Evolutionary conservation across 1,140 invertebrate genomes (phyloP).

Genomic region (Muscidifurax raptorellus): DNA sequence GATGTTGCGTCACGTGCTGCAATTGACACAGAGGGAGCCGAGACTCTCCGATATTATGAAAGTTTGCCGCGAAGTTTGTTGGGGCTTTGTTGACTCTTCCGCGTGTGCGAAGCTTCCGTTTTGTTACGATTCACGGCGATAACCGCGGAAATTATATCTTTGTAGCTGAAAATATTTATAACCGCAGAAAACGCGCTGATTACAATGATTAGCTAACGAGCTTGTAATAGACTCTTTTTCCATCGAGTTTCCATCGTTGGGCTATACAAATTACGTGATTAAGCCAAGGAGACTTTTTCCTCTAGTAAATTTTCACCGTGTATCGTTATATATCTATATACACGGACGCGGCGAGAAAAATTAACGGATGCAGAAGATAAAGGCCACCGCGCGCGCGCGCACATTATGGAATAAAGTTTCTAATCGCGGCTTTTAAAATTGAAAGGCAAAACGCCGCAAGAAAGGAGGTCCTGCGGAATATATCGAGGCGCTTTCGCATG

Average conservation of each 20-base stretch:
- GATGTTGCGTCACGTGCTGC: not conserved
- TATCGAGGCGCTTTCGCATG: not conserved
- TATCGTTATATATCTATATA: not conserved
- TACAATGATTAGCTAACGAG: too few species aligned
- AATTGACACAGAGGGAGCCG: not conserved
- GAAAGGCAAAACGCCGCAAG: not conserved
- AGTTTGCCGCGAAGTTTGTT: not conserved
- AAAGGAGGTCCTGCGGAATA: not conserved
- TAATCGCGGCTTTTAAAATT: conserved; percentile 20
- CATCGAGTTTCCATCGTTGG: too few species aligned
- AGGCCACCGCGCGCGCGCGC: not conserved
- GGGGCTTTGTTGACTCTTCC: not conserved
- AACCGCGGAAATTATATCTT: too few species aligned
- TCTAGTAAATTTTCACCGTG: not conserved
- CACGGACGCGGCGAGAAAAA: not conserved
- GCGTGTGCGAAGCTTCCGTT: too few species aligned
- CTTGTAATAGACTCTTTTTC: too few species aligned
- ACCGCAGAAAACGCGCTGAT: too few species aligned
- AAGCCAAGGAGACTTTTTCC: too few species aligned
- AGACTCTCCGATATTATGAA: not conserved
- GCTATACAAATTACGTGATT: too few species aligned
- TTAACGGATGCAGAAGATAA: not conserved
- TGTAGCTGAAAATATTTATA: not conserved
- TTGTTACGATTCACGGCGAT: too few species aligned
- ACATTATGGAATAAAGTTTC: conserved; percentile 28